phyloP scores from a whole-genome alignment of 2,888 invertebrate species.

The Mythimna impura region DNA sequence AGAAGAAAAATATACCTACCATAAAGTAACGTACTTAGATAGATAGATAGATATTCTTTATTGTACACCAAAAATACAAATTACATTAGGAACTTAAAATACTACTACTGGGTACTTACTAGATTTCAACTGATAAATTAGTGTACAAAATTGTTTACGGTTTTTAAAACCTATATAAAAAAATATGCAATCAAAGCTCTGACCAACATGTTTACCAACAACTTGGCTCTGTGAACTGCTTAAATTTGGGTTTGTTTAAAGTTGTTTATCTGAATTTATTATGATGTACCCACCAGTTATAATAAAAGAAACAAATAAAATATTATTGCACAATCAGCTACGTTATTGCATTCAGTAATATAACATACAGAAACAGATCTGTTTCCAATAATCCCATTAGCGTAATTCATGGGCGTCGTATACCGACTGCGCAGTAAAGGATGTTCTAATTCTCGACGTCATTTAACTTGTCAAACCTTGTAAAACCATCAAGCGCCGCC shows the following conservation, averaged over 20 bases:
- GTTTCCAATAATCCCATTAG: slow-evolving; percentile 28
- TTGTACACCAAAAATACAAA: too few relatives aligned
- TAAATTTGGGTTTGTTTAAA: neutral
- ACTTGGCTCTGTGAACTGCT: neutral
- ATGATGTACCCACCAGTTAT: neutral
- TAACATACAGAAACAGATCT: neutral
- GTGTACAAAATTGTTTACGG: neutral
- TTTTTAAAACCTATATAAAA: neutral
- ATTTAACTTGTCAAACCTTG: slow-evolving; percentile 64
- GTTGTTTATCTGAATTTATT: neutral
- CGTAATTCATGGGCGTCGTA: slow-evolving; percentile 15
- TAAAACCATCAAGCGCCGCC: slow-evolving; percentile 54
- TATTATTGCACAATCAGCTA: neutral
- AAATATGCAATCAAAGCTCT: neutral
- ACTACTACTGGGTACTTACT: too few relatives aligned
- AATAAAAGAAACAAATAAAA: neutral
- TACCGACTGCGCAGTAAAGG: slow-evolving; percentile 16
- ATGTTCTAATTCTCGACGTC: slow-evolving; percentile 55
- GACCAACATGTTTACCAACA: neutral
- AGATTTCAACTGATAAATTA: neutral
- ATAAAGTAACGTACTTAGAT: too few relatives aligned
- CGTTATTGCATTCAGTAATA: neutral
- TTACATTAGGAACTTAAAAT: too few relatives aligned
- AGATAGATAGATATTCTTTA: too few relatives aligned
- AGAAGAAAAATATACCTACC: neutral